Conservation (phyloP, 2,113 vertebrate species). For the Cephalopterus ornatus region DNA sequence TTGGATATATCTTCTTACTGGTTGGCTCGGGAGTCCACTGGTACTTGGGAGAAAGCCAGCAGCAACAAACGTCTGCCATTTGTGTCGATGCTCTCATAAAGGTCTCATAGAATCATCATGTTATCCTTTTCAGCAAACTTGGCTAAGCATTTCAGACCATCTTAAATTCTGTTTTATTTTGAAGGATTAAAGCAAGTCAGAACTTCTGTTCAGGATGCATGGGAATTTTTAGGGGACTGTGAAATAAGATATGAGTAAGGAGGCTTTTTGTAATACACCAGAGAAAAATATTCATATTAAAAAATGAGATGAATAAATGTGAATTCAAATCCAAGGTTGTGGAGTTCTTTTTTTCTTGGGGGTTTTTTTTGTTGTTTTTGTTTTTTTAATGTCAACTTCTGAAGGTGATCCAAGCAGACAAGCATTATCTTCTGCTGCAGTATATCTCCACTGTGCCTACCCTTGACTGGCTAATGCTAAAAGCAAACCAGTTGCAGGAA, state of each 20-base stretch:
- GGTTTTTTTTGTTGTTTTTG: not conserved
- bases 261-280: not conserved
- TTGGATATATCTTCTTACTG: fast-evolving
- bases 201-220: not conserved
- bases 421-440: not conserved
- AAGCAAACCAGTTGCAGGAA: not conserved
- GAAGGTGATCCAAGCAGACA: constrained; percentile 4
- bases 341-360: not conserved
- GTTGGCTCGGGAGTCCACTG: not conserved
- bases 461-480: not conserved
- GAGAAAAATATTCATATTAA: not conserved
- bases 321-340: not conserved
- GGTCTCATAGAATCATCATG: not conserved
- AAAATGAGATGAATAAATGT: not conserved
- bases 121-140: not conserved
- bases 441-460: not conserved
- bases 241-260: not conserved
- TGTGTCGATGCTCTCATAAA: not conserved
- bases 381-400: not conserved
- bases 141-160: not conserved
- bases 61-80: not conserved
- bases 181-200: not conserved
- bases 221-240: not conserved
- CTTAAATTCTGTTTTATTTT: not conserved
- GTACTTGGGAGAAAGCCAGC: not conserved